Percentiles rank a stretch among this genome's conserved stretches.
These are phyloP conservation scores for Allobates femoralis DNA, from an alignment of 2,797 vertebrate species.

Conservation along the genomic window DNA sequence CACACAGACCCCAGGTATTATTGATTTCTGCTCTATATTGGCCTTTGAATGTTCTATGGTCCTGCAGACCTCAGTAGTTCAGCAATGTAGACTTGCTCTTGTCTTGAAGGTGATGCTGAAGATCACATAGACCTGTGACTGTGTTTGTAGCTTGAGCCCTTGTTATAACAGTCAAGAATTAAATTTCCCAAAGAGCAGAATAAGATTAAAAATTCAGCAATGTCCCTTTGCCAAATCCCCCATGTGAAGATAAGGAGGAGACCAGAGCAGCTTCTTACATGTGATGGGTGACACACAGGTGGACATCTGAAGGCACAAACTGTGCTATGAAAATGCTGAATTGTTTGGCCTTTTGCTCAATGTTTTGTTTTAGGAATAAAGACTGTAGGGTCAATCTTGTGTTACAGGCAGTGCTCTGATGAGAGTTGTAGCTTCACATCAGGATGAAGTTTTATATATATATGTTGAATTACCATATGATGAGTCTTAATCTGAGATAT, in stretches of 20 bases:
- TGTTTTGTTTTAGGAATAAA: not conserved
- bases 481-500: no score
- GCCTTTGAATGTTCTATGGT: not conserved
- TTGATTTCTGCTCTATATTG: not conserved
- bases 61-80: not conserved
- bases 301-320: not conserved
- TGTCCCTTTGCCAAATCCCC: not conserved
- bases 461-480: no score
- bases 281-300: no score
- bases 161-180: not conserved
- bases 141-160: not conserved
- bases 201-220: slow-evolving; percentile 53
- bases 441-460: not conserved
- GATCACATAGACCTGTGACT: not conserved
- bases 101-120: not conserved
- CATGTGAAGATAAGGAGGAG: not conserved
- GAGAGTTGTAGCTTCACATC: not conserved
- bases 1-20: not conserved
- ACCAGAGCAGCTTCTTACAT: not conserved
- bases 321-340: not conserved
- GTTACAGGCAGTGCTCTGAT: not conserved
- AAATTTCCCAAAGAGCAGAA: slow-evolving; percentile 31
- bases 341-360: not conserved
- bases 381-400: not conserved
- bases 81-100: not conserved